phyloP scores from a whole-genome alignment of 2,113 vertebrate genomes.

The Siniperca chuatsi region DNA sequence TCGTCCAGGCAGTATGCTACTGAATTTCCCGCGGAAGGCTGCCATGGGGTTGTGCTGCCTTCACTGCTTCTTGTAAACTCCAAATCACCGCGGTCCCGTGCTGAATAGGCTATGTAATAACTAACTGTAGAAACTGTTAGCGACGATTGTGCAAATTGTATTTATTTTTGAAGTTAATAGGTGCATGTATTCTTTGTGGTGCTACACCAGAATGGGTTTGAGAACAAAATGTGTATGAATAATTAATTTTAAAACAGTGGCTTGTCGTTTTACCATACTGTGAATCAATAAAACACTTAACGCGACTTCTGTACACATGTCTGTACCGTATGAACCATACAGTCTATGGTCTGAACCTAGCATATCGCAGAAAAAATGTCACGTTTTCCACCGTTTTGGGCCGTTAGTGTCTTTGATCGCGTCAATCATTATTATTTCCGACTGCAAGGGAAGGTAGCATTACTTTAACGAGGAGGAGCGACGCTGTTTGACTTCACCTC shows the following conservation, averaged over 20 bases:
- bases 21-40: slow-evolving; percentile 72
- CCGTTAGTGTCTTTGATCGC: accelerated
- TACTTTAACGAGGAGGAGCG: not conserved
- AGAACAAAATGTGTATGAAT: not conserved
- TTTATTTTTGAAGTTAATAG: not conserved
- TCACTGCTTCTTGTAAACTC: not conserved
- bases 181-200: not conserved
- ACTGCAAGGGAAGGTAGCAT: slow-evolving; percentile 12
- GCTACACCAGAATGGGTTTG: not conserved
- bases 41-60: slow-evolving; percentile 11
- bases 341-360: too few relatives aligned
- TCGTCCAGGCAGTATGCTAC: accelerated
- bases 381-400: not conserved
- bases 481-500: not conserved
- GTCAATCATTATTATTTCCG: accelerated
- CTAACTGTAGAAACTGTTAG: too few relatives aligned
- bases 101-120: not conserved
- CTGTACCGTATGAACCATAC: not conserved
- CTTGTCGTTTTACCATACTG: too few relatives aligned
- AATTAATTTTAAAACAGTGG: not conserved
- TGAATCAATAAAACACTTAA: not conserved
- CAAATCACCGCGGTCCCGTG: accelerated
- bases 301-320: not conserved
- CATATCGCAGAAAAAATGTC: not conserved
- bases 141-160: not conserved